Conservation (phyloP, 1,140 invertebrate genomes). For the Dryas iulia region DNA sequence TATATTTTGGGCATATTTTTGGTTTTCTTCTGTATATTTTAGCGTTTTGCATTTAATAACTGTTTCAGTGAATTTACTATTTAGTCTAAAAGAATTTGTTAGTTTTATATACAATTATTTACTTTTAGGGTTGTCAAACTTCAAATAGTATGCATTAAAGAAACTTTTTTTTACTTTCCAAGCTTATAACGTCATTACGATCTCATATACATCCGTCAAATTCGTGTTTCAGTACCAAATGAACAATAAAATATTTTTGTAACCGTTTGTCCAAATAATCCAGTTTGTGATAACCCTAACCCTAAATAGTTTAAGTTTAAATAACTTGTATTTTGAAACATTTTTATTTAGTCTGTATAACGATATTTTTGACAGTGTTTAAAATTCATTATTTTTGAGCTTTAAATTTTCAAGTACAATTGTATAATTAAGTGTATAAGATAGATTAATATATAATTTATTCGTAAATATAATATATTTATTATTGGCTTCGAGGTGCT, state of each 20-base stretch:
- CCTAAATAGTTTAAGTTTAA: background rate
- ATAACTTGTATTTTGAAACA: background rate
- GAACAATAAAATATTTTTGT: background rate
- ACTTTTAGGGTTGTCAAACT: background rate
- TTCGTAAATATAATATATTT: conserved; percentile 59
- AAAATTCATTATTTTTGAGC: conserved; percentile 57
- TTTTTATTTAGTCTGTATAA: background rate
- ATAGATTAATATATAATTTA: conserved; percentile 60
- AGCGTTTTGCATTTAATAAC: background rate
- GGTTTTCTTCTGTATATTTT: background rate
- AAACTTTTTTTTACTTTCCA: background rate
- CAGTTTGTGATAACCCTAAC: background rate
- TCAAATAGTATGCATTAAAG: background rate
- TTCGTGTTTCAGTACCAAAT: background rate
- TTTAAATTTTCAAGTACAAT: conserved; percentile 73
- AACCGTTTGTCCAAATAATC: background rate
- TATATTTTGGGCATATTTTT: background rate
- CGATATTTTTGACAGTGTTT: conserved; percentile 20
- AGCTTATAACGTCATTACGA: no score
- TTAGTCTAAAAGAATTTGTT: no score
- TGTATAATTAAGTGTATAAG: conserved; percentile 44
- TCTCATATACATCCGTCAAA: background rate
- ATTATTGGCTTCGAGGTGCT: conserved; percentile 71
- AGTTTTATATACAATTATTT: no score
- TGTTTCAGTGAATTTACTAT: background rate